These are phyloP conservation scores for Danio choprae DNA, from an alignment of 2,797 vertebrate species.

Conservation along the genomic window DNA sequence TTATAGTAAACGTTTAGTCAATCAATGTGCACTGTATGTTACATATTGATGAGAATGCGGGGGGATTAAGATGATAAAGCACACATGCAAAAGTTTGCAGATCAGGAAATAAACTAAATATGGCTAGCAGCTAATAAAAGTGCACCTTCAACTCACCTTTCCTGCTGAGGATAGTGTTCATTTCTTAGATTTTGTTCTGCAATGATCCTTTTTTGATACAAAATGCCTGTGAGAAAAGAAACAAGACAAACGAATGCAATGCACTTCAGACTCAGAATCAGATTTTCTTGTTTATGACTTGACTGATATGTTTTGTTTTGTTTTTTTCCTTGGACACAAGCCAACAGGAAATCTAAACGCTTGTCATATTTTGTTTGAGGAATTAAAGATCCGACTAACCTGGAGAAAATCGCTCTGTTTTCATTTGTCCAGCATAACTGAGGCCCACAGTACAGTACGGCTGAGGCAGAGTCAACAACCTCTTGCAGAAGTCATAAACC, in stretches of 20 bases:
- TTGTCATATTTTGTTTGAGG: conserved; percentile 14
- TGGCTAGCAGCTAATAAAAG: neutral
- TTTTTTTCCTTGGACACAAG: neutral
- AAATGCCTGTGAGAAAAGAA: conserved; percentile 72
- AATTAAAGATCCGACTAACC: conserved; percentile 70
- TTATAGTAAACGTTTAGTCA: neutral
- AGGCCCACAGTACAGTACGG: conserved; percentile 90
- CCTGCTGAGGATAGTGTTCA: conserved; percentile 83
- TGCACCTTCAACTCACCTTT: conserved; percentile 82
- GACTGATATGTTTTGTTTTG: neutral
- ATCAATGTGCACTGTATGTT: neutral
- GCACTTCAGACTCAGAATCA: neutral
- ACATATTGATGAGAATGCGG: neutral
- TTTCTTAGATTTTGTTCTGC: conserved; percentile 87
- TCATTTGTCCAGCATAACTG: conserved; percentile 84
- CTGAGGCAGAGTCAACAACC: conserved; percentile 86
- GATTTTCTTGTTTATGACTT: neutral
- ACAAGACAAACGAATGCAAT: conserved; percentile 30
- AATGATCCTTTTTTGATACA: conserved; percentile 88
- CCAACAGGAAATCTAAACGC: neutral
- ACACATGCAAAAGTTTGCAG: neutral
- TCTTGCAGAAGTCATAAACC: conserved; percentile 87
- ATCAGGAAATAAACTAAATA: neutral
- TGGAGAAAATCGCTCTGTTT: conserved; percentile 81
- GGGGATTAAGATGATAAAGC: neutral